A percentile compares a stretch with the other conserved stretches of the same genome.
phyloP scores from a whole-genome alignment of 2,113 vertebrate genomes.

The Sula dactylatra region DNA sequence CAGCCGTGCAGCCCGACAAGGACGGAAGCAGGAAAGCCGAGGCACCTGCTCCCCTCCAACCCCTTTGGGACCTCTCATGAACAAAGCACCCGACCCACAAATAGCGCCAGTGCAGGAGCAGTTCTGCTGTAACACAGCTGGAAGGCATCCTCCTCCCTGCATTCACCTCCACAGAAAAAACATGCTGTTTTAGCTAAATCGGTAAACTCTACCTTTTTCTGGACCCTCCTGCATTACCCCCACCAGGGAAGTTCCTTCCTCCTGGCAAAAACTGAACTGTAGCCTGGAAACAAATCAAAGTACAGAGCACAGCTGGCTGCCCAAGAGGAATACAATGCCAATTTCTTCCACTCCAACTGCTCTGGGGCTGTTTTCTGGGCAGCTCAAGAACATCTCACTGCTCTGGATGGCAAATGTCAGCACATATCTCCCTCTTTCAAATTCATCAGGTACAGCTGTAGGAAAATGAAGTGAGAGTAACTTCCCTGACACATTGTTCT shows the following conservation, averaged over 20 bases:
- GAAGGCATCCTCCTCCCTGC: background rate
- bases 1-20: background rate
- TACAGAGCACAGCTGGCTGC: conserved; percentile 17
- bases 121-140: background rate
- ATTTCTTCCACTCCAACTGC: conserved; percentile 18
- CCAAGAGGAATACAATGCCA: background rate
- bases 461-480: background rate
- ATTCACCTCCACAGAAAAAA: background rate
- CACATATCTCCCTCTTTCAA: background rate
- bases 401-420: conserved; percentile 32
- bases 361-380: conserved; percentile 4
- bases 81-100: conserved; percentile 16
- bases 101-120: background rate
- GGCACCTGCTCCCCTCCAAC: conserved; percentile 16
- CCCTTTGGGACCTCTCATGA: background rate
- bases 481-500: rapidly evolving
- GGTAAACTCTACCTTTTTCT: background rate
- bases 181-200: background rate
- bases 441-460: background rate
- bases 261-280: background rate
- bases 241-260: conserved; percentile 14
- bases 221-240: background rate
- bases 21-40: conserved; percentile 8
- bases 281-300: conserved; percentile 50
- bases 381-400: background rate